Base-by-base conservation (phyloP, 2,113 vertebrate species). In the Diphyllodes magnificus region DNA sequence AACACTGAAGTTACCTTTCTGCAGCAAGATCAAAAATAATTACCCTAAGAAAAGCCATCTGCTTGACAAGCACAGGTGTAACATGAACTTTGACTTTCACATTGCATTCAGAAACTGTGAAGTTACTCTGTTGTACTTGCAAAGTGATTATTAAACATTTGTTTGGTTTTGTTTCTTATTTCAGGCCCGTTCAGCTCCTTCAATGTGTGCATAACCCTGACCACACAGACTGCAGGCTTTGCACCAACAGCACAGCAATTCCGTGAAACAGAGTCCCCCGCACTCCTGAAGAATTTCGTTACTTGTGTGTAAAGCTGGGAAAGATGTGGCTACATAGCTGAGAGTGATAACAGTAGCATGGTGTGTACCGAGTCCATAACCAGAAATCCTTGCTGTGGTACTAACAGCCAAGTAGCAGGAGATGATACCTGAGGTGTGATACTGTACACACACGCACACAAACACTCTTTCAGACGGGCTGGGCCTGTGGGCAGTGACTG, bases 101-200 rank as follows among this genome's bases (percentile, higher is more conserved):
- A 1, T 60, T 70, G 19, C 31, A 7, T 66, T 40, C 53, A 61
- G 28, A 31, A 81, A 33, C 31, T 42, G 17, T 44, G 45, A 44
- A 78, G 45, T 51, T 68, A 45, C 11, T 75, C 65, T 37, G 30
- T 20, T 78, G 24, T 37, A 22, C 63, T 80, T 57, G 21, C 19
- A 18, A 77, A 77, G 33, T 7, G 19, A 20, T 45, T 24, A 30
- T 50, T 73, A n/a, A 60, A 45, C 86, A 27, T 25, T 75, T 63
- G 42, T 81, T 71, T 47, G 28, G 9, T 78, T 81, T 94, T 64
- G 53, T 93, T 57, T 93, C 60, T 92, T 70, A 42, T 92, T 59
- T 54, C 94, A 99, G 99, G 91, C 97, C 97, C 20, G 95, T 98
- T 88, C 97, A 96, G 95, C 95, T 98, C 53, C 95, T 99, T 66